Evolutionary conservation across 35 echinoderm and acorn worm genomes (phyloP).

Genomic region (Heliocidaris tuberculata): DNA sequence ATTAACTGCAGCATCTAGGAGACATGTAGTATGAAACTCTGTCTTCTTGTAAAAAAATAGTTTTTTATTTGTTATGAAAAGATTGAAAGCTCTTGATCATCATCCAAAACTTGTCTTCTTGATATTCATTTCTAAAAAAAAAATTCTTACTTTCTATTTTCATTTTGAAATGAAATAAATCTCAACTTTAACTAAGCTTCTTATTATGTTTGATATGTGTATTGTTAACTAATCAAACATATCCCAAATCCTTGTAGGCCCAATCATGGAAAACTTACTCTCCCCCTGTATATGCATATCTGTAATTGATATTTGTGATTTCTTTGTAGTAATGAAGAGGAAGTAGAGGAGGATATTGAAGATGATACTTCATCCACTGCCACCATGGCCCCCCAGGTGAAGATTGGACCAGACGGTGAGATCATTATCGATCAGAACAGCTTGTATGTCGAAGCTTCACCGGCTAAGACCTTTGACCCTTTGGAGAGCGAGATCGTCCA

Average conservation of each 20-base stretch:
- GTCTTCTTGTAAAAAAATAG: too few species aligned
- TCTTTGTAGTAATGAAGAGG: neutral
- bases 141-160: too few species aligned
- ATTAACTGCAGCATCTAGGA: too few species aligned
- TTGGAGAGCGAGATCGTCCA: conserved; percentile 74
- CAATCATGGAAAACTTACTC: too few species aligned
- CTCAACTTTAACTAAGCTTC: too few species aligned
- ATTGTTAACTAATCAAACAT: neutral
- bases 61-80: too few species aligned
- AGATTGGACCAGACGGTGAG: conserved; percentile 87
- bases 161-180: too few species aligned
- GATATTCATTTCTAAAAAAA: too few species aligned
- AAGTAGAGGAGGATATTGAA: conserved; percentile 51
- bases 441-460: conserved; percentile 72
- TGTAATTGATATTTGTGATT: neutral
- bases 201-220: too few species aligned
- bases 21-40: too few species aligned
- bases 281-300: neutral
- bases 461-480: conserved; percentile 63
- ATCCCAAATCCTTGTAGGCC: neutral
- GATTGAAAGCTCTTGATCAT: too few species aligned
- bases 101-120: too few species aligned
- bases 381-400: conserved; percentile 86
- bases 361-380: neutral
- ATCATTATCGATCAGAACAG: conserved; percentile 80